These are phyloP conservation scores for Pontoporia blainvillei DNA, from an alignment of 2,113 vertebrate genomes.

Conservation along the genomic window DNA sequence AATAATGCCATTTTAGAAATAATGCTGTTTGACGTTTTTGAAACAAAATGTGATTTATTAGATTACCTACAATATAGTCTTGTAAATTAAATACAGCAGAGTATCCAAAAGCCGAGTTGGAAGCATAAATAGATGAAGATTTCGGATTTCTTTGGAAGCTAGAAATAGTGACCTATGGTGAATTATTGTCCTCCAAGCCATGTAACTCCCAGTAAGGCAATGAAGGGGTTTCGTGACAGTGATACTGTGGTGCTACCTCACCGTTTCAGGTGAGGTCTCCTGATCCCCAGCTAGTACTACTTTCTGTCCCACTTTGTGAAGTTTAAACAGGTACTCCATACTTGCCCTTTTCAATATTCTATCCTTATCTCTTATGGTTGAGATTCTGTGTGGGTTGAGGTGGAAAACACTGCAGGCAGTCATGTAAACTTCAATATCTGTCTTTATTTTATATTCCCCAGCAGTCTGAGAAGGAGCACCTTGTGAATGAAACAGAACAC, in stretches of 20 bases:
- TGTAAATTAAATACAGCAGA: not conserved
- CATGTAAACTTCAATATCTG: not conserved
- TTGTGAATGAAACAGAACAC: not conserved
- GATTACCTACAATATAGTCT: not conserved
- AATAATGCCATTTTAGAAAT: not conserved
- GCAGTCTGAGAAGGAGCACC: not conserved
- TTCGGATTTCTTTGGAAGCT: not conserved
- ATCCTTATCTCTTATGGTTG: not conserved
- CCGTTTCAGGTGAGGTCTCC: not conserved
- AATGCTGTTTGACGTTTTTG: not conserved
- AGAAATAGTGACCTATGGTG: not conserved
- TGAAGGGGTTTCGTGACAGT: not conserved
- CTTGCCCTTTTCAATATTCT: not conserved
- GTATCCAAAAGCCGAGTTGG: not conserved
- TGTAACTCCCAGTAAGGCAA: not conserved
- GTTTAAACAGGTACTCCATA: not conserved
- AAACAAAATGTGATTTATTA: not conserved
- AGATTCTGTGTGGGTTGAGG: not conserved
- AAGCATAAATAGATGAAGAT: not conserved
- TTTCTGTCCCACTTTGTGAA: not conserved
- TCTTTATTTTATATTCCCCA: not conserved
- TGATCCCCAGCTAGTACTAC: not conserved
- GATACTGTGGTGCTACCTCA: not conserved
- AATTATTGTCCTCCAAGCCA: not conserved
- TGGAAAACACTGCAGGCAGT: not conserved